Conservation (phyloP, 2,113 vertebrate genomes). For the Chamaetylas fuelleborni region DNA sequence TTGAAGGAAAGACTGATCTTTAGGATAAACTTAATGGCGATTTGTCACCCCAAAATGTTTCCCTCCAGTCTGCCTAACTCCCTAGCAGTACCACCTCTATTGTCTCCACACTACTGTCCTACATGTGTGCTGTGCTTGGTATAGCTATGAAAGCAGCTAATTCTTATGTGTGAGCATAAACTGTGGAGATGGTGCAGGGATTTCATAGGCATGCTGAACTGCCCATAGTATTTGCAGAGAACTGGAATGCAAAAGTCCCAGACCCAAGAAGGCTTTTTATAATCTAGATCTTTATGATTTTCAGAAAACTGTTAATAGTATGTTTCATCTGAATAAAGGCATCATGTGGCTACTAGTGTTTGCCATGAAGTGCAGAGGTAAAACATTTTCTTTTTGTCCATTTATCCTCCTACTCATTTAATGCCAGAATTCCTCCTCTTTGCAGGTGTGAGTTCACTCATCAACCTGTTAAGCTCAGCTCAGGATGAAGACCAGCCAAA, state of each 20-base stretch:
- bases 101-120: background rate
- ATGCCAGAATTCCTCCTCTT: background rate
- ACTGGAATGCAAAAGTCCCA: background rate
- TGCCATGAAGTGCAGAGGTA: background rate
- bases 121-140: background rate
- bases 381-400: background rate
- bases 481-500: conserved; percentile 92
- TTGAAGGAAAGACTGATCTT: background rate
- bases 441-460: conserved; percentile 92
- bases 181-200: background rate
- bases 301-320: background rate
- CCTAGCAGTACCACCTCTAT: background rate
- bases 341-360: background rate
- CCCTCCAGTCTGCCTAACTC: background rate
- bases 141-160: background rate
- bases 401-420: background rate
- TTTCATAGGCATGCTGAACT: background rate
- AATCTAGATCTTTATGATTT: background rate
- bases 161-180: background rate
- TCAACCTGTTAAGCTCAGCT: conserved; percentile 87
- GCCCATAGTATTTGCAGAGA: background rate
- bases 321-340: background rate
- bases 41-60: background rate
- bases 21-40: background rate
- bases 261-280: background rate